Conservation (phyloP, 1,140 invertebrate species). For the Bombus superbus region DNA sequence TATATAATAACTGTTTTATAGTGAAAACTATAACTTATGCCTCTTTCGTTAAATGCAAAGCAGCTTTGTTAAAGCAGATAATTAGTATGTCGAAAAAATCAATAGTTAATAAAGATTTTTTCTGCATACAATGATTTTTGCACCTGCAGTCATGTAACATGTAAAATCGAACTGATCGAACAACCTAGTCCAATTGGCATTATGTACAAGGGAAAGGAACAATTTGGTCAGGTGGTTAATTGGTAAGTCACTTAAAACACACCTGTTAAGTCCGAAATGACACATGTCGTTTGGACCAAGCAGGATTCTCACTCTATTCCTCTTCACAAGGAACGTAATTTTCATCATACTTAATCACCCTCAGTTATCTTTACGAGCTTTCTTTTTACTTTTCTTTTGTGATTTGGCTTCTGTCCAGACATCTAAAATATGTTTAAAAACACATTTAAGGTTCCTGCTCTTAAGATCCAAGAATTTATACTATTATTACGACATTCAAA, state of each 20-base stretch:
- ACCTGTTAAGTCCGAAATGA: conserved; percentile 64
- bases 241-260: conserved; percentile 63
- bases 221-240: conserved; percentile 66
- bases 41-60: conserved; percentile 61
- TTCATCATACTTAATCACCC: conserved; percentile 38
- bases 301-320: conserved; percentile 59
- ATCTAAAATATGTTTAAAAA: conserved; percentile 79
- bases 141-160: conserved; percentile 44
- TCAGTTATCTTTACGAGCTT: conserved; percentile 87
- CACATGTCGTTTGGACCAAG: conserved; percentile 56
- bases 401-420: conserved; percentile 86
- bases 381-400: conserved; percentile 87
- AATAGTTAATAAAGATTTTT: conserved; percentile 41
- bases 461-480: background rate
- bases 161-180: conserved; percentile 54
- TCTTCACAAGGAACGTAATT: conserved; percentile 59
- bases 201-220: conserved; percentile 70
- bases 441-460: conserved; percentile 17
- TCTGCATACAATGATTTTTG: conserved; percentile 36
- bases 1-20: conserved; percentile 38
- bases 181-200: conserved; percentile 55
- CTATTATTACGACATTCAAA: background rate
- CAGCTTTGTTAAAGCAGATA: conserved; percentile 6
- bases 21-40: conserved; percentile 61
- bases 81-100: conserved; percentile 39